A percentile compares a stretch with the other conserved stretches of the same genome.
phyloP scores from a whole-genome alignment of 1,140 invertebrate species.

The Cydia pomonella region DNA sequence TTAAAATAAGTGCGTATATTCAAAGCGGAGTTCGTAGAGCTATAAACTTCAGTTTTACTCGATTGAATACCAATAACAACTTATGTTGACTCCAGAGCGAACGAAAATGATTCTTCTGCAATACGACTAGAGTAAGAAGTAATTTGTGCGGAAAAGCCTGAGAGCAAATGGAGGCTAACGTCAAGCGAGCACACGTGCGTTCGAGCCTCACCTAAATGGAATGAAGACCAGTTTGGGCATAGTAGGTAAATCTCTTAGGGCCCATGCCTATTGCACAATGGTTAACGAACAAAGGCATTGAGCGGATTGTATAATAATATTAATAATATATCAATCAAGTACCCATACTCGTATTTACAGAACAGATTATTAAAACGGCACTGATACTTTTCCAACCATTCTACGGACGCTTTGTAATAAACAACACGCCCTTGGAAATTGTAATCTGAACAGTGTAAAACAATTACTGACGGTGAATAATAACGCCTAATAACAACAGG shows the following conservation, averaged over 20 bases:
- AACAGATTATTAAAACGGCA: background rate
- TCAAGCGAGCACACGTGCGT: constrained; percentile 31
- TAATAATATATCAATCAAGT: constrained; percentile 7
- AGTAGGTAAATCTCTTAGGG: constrained; percentile 31
- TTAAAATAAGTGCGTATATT: background rate
- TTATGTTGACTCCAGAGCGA: background rate
- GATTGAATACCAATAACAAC: constrained; percentile 27
- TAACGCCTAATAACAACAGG: constrained; percentile 1
- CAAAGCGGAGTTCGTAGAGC: background rate
- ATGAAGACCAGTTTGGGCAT: constrained; percentile 30
- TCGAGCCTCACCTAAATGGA: constrained; percentile 32
- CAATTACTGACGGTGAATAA: background rate
- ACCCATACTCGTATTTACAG: background rate
- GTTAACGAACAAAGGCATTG: constrained; percentile 21
- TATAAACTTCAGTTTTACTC: constrained; percentile 29
- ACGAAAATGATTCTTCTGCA: background rate
- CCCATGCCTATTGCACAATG: constrained; percentile 29
- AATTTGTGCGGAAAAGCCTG: background rate
- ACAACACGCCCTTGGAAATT: background rate
- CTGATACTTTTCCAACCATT: background rate
- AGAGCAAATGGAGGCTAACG: constrained; percentile 25
- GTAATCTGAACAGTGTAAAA: background rate
- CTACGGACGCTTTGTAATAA: background rate
- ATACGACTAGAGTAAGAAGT: background rate
- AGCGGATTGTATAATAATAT: background rate